Evolutionary conservation across 2,797 vertebrate genomes (phyloP), one percentile per base, ranked within the genome.

Genomic region (Dromococcyx pavoninus): DNA sequence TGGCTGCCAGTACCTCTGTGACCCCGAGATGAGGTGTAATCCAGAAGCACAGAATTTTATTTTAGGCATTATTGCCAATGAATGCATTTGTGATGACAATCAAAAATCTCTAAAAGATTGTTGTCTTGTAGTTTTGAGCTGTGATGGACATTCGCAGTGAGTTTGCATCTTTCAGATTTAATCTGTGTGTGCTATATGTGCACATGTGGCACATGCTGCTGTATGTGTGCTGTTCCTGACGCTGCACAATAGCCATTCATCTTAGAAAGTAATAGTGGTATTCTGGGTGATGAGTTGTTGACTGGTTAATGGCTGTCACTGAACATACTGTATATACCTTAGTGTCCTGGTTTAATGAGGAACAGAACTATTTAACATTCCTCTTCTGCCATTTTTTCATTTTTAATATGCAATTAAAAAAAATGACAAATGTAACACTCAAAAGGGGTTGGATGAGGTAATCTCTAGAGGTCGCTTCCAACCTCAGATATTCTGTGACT

Each of bases 321-420:
- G 72, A 91, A 82, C 78, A 83, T 61, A 58, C 33, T 58, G 76
- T 65, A 80, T 61, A 53, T 86, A 78, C 54, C 51, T 81, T 86
- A 93, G 78, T 81, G 69, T 71, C 60, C 73, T 77, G 23, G 72
- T 92, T 91, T 95, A 96, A 95, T 89, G 91, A 96, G 87, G 78
- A 93, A 70, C 84, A 91, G 89, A 80, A 83, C 54, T 58, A 89
- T 69, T 90, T 70, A 86, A 93, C 3, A 1, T 44, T 77, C 72
- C 39, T 72, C 58, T 75, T 86, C 91, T 84, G 70, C 56, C 60
- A 41, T 76, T 81, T 75, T 78, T 91, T 84, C 54, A 60, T 66
- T 88, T 88, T 89, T 89, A 92, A 83, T 84, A 70, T 18, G 62
- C 91, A 91, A 89, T 95, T 95, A 70, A 93, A 80, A n/a, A 41